Evolutionary conservation across 2,797 vertebrate genomes (phyloP).

Genomic region (Pipistrellus pipistrellus): DNA sequence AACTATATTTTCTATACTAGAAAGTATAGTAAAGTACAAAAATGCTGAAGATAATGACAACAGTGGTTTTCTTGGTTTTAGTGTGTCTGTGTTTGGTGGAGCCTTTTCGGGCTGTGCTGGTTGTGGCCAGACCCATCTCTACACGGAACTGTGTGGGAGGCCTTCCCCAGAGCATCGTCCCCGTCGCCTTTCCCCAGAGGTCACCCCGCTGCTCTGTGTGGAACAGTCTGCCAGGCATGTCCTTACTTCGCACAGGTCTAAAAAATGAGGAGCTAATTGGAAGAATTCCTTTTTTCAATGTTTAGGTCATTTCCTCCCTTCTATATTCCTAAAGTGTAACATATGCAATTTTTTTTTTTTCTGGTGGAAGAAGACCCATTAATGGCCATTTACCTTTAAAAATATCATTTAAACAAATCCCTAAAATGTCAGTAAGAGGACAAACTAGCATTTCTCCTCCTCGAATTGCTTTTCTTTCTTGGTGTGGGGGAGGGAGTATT

Average conservation of each 20-base stretch:
- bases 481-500: fast-evolving
- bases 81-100: background rate
- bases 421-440: background rate
- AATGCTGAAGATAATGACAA: background rate
- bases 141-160: background rate
- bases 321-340: background rate
- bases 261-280: background rate
- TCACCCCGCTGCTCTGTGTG: fast-evolving
- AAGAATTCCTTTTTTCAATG: background rate
- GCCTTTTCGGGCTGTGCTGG: background rate
- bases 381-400: background rate
- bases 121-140: background rate
- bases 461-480: background rate
- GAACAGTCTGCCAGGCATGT: fast-evolving
- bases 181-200: background rate
- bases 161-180: background rate
- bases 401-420: background rate
- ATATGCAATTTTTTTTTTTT: background rate
- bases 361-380: conserved; percentile 27
- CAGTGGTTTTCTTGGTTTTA: background rate
- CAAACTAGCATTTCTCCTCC: background rate
- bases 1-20: background rate
- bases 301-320: background rate
- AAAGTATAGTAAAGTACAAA: background rate
- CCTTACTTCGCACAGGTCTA: background rate